Evolutionary conservation across 2,888 invertebrate genomes (phyloP).

Genomic region (Caenorhabditis macrosperma): DNA sequence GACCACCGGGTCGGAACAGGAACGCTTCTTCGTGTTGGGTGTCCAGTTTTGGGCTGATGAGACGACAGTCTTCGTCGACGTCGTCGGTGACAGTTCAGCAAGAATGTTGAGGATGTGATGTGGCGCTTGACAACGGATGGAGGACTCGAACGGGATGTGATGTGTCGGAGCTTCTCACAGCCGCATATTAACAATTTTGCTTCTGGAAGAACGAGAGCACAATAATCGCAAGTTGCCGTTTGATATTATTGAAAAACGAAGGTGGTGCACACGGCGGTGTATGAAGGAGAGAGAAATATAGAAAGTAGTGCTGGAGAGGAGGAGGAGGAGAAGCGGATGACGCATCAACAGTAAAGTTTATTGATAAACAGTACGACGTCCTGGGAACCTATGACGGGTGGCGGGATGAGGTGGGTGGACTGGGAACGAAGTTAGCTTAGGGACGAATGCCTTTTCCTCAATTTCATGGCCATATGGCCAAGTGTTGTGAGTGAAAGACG

Average conservation of each 20-base stretch:
- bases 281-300: neutral
- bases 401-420: neutral
- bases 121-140: too few relatives aligned
- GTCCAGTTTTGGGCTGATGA: constrained; percentile 5
- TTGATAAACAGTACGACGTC: constrained; percentile 33
- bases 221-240: neutral
- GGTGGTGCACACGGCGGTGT: neutral
- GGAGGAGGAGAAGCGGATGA: constrained; percentile 10
- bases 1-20: constrained; percentile 50
- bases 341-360: constrained; percentile 31
- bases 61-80: neutral
- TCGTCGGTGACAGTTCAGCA: neutral
- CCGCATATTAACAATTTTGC: constrained; percentile 41
- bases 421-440: too few relatives aligned
- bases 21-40: constrained; percentile 42
- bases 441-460: too few relatives aligned
- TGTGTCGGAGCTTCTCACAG: constrained; percentile 9
- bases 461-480: constrained; percentile 50
- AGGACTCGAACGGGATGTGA: too few relatives aligned
- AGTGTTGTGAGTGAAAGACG: constrained; percentile 20
- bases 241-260: constrained; percentile 24
- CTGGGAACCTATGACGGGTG: neutral
- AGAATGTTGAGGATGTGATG: constrained; percentile 9
- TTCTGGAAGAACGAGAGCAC: neutral
- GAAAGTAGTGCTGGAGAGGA: neutral